phyloP scores from a whole-genome alignment of 1,140 invertebrate genomes.

The Bombyx mori region ASM3026992v2 NC_085120.1:5421501-5422000 shows the following conservation, averaged over 20 bases:
- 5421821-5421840: constrained; percentile 7
- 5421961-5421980: constrained; percentile 21
- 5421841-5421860: constrained; percentile 48
- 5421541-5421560: too few species aligned
- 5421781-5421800: constrained; percentile 16
- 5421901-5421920: constrained; percentile 76
- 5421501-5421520: too few species aligned
- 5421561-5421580: too few species aligned
- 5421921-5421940: constrained; percentile 69
- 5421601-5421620: too few species aligned
- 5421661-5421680: too few species aligned
- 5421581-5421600: too few species aligned
- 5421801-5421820: constrained; percentile 2
- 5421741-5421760: constrained; percentile 1
- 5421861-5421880: constrained; percentile 45
- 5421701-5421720: too few species aligned
- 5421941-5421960: constrained; percentile 23
- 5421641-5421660: too few species aligned
- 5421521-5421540: too few species aligned
- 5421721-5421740: not conserved
- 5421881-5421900: constrained; percentile 45
- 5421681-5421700: too few species aligned
- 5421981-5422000: constrained; percentile 2
- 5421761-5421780: constrained; percentile 15
- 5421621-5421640: too few species aligned